Conservation (phyloP, 2,113 vertebrate genomes). For the Dryoscopus gambensis region DNA sequence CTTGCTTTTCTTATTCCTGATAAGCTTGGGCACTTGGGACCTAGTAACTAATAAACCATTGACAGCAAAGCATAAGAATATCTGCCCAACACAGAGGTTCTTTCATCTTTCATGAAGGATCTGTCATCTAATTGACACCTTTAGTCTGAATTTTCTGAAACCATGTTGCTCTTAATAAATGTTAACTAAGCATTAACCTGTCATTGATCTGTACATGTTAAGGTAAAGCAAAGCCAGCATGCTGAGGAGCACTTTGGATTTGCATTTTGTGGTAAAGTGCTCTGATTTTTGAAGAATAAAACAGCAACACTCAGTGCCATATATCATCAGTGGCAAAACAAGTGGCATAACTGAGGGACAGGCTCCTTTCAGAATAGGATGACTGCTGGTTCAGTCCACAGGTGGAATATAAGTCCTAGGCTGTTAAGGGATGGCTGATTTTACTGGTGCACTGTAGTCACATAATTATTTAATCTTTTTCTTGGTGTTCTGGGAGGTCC, state of each 20-base stretch:
- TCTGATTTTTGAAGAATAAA: conserved; percentile 11
- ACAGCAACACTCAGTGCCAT: background rate
- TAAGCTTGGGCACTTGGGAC: background rate
- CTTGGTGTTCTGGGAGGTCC: background rate
- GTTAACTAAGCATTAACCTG: conserved; percentile 60
- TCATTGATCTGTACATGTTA: conserved; percentile 33
- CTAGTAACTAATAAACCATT: conserved; percentile 32
- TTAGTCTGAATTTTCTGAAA: conserved; percentile 55
- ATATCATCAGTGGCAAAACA: background rate
- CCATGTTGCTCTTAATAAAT: conserved; percentile 55
- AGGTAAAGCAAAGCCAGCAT: conserved; percentile 8
- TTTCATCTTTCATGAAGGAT: conserved; percentile 40
- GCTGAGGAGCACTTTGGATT: background rate
- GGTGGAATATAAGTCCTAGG: background rate
- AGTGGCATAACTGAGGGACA: background rate
- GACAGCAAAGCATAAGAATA: background rate
- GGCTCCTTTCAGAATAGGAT: background rate
- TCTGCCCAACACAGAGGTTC: background rate
- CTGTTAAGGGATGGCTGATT: background rate
- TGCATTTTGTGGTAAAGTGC: background rate
- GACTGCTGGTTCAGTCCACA: background rate
- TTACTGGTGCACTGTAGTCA: background rate
- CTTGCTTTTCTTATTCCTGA: background rate
- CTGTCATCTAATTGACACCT: conserved; percentile 35
- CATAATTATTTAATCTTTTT: background rate